Evolutionary conservation across 1,140 invertebrate species (phyloP).

Genomic region (Heliothis virescens): DNA sequence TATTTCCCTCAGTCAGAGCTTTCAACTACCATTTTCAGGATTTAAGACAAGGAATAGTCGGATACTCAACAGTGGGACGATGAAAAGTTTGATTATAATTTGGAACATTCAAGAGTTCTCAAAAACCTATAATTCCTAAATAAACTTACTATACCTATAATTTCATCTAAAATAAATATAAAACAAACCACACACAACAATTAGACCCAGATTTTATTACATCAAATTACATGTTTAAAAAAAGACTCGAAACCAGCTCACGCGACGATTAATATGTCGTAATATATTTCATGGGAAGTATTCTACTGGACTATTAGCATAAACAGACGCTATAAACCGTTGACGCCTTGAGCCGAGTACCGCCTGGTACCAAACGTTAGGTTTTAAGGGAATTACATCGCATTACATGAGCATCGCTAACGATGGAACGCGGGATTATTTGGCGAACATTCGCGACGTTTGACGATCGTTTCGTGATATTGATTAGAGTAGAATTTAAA

Average conservation of each 20-base stretch:
- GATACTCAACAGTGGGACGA: too few relatives aligned
- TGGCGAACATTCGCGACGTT: background rate
- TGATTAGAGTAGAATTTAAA: background rate
- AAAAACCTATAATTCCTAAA: too few relatives aligned
- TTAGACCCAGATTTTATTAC: constrained; percentile 7
- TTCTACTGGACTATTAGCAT: constrained; percentile 45
- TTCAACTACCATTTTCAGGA: too few relatives aligned
- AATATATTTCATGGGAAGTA: constrained; percentile 46
- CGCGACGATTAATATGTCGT: constrained; percentile 44
- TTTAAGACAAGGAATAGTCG: too few relatives aligned
- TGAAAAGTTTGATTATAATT: too few relatives aligned
- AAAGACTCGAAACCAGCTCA: constrained; percentile 22
- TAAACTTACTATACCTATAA: background rate
- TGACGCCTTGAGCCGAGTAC: constrained; percentile 31
- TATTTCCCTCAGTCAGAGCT: too few relatives aligned
- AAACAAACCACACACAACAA: constrained; percentile 1
- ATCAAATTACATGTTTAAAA: background rate
- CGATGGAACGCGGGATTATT: constrained; percentile 14
- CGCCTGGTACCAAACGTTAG: constrained; percentile 37
- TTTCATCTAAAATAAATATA: background rate
- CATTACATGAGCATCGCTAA: constrained; percentile 28
- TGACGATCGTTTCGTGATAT: constrained; percentile 1
- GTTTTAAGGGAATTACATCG: constrained; percentile 34
- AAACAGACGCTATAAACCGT: constrained; percentile 44
- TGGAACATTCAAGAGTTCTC: too few relatives aligned